Conservation (phyloP, 2,113 vertebrate genomes). For the Gasterosteus aculeatus region DNA sequence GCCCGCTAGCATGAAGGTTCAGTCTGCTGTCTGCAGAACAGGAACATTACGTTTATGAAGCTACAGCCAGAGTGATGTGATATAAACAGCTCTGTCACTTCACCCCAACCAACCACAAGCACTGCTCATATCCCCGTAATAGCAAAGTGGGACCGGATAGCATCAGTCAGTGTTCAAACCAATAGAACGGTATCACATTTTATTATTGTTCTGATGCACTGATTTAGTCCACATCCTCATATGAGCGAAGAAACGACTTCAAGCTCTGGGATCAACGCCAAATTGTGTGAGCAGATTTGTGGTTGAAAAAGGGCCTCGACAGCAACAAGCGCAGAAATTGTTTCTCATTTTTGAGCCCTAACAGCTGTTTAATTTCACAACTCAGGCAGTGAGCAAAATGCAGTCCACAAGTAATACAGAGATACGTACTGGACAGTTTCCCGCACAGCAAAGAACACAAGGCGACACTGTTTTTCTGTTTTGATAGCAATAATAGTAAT, state of each 20-base stretch:
- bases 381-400: constrained; percentile 50
- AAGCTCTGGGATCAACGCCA: not conserved
- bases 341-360: not conserved
- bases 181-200: not conserved
- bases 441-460: constrained; percentile 58
- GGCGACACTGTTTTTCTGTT: constrained; percentile 48
- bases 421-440: constrained; percentile 47
- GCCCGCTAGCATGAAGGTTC: constrained; percentile 47
- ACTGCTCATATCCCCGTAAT: not conserved
- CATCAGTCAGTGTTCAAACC: not conserved
- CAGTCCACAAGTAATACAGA: constrained; percentile 58
- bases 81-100: constrained; percentile 32
- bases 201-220: not conserved
- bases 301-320: not conserved
- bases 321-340: not conserved
- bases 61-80: constrained; percentile 62
- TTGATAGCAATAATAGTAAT: constrained; percentile 53
- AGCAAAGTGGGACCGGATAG: not conserved
- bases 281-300: not conserved
- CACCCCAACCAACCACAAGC: not conserved
- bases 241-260: not conserved
- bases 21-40: constrained; percentile 47
- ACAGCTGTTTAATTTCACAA: constrained; percentile 44
- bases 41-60: constrained; percentile 26
- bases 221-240: not conserved